A percentile compares a stretch with the other conserved stretches of the same genome.
These are phyloP conservation scores for Diploptera punctata DNA, from an alignment of 2,888 invertebrate species.

Conservation along the genomic window DNA sequence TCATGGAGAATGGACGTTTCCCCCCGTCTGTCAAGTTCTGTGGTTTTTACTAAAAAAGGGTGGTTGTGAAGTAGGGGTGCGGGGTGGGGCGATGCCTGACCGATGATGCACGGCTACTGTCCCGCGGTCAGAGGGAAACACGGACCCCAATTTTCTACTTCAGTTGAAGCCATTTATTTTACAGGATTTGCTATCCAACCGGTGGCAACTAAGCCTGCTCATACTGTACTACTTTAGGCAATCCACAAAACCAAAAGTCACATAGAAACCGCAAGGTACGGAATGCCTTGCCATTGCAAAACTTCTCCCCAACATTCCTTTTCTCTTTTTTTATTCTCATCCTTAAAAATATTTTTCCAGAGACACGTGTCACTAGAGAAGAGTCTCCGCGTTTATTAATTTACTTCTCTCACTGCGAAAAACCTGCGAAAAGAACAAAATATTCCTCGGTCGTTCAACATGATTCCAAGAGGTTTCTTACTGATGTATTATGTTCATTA, in stretches of 20 bases:
- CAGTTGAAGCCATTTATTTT: constrained; percentile 40
- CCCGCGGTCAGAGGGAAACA: constrained; percentile 38
- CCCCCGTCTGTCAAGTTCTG: not conserved
- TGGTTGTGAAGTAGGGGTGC: not conserved
- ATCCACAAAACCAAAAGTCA: constrained; percentile 16
- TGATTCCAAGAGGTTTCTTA: too few relatives aligned
- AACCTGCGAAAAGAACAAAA: too few relatives aligned
- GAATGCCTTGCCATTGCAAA: not conserved
- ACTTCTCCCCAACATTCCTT: not conserved
- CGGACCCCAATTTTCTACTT: constrained; percentile 40
- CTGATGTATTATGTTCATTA: too few relatives aligned
- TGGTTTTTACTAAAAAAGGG: constrained; percentile 1
- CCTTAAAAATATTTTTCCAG: too few relatives aligned
- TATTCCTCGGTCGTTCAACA: too few relatives aligned
- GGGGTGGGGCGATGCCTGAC: constrained; percentile 35
- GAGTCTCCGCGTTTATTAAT: too few relatives aligned
- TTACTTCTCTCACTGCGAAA: too few relatives aligned
- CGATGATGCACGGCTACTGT: constrained; percentile 39
- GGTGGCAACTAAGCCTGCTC: constrained; percentile 8
- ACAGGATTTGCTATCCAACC: constrained; percentile 31
- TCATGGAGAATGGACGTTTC: not conserved
- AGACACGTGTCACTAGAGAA: too few relatives aligned
- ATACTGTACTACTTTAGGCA: constrained; percentile 2
- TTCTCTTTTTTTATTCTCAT: not conserved
- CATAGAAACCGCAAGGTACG: constrained; percentile 20